These are phyloP conservation scores for Panurus biarmicus DNA, from an alignment of 2,113 vertebrate species.

Conservation along the genomic window DNA sequence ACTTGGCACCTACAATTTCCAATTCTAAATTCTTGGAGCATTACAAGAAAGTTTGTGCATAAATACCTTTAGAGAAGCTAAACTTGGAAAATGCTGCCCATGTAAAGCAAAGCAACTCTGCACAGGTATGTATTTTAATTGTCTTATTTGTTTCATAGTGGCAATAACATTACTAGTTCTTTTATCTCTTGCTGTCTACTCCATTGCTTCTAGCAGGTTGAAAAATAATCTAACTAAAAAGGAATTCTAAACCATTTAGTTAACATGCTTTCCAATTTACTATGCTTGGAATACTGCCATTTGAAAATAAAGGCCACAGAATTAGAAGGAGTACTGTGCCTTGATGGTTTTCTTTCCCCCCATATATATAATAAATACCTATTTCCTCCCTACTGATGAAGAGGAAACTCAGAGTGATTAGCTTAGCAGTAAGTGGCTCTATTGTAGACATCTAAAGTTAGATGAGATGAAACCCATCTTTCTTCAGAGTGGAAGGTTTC, in stretches of 20 bases:
- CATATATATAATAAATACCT: not conserved
- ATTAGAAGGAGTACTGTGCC: not conserved
- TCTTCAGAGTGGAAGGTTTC: not conserved
- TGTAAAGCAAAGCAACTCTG: not conserved
- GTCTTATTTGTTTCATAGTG: conserved; percentile 37
- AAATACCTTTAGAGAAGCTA: not conserved
- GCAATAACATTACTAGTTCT: conserved; percentile 36
- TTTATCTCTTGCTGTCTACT: conserved; percentile 29
- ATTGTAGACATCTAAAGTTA: not conserved
- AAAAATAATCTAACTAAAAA: conserved; percentile 25
- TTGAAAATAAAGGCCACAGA: not conserved
- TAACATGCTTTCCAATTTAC: conserved; percentile 13
- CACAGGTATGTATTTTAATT: conserved; percentile 17
- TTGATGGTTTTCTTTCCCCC: not conserved
- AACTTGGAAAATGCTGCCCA: not conserved
- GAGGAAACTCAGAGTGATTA: not conserved
- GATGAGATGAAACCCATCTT: not conserved
- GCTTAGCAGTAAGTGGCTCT: not conserved
- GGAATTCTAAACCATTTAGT: not conserved
- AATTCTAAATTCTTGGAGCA: not conserved
- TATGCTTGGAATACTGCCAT: not conserved
- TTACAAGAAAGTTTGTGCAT: not conserved
- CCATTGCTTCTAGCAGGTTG: conserved; percentile 11
- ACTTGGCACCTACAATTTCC: not conserved
- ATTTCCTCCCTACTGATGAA: not conserved